Evolutionary conservation across 2,797 vertebrate species (phyloP), one percentile per base, ranked within the genome.

Genomic region (Enteromius mattozi): DNA sequence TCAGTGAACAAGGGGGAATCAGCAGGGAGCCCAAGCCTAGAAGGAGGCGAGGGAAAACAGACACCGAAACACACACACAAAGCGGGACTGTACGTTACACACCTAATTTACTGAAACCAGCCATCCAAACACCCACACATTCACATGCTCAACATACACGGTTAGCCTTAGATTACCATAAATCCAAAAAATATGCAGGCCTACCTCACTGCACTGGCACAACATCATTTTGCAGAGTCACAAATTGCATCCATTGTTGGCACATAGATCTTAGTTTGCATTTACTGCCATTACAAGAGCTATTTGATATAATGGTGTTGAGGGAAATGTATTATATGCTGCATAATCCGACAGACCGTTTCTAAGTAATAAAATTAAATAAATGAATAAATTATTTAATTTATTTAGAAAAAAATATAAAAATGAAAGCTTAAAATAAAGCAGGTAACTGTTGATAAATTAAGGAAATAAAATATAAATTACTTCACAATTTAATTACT

Each of bases 1-100:
- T 49, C 68, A 59, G 81, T 56, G 84, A 54, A 86, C 86, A 86
- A 83, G 51, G 45, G 45, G 51, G 49, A 85, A 66, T 79, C 80
- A 83, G 84, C 80, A 76, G 65, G 82, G 30, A 56, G 47, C 8
- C 54, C 83, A 49, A 76, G 19, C 35, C 27, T 6, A 78, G 6
- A 2, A 84, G 51, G 63, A 70, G n/a, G 68, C 0, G 33, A 49
- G 30, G n/a, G 24, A 83, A 86, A 76, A 81, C 51, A 77, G 54
- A 45, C 42, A 70, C 24, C 1, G 19, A 68, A 35, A 65, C n/a
- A 85, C 42, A 84, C 42, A 82, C 76, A 63, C 56, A 2, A 77
- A 78, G 65, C 0, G 17, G 74, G 33, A 69, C 17, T 35, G 35
- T 75, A 17, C 19, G 2, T 59, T 69, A 78, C 12, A 56, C 4